A percentile compares a stretch with the other conserved stretches of the same genome.
Evolutionary conservation across 2,113 vertebrate genomes (phyloP).

Genomic region (Hypanus sabinus): DNA sequence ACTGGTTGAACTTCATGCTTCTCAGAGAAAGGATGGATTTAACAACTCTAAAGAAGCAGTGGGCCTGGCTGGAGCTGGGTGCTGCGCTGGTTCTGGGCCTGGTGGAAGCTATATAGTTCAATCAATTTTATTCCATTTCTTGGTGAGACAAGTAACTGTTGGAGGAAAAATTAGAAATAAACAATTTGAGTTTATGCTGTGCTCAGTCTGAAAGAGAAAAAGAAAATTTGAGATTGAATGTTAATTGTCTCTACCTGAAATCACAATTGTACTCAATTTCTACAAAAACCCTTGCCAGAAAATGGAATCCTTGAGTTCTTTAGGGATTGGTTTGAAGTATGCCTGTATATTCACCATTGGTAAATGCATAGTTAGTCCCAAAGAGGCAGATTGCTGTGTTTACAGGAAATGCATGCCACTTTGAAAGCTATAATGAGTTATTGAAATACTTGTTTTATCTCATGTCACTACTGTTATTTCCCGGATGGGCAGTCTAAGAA

Average conservation of each 20-base stretch:
- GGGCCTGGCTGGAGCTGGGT: background rate
- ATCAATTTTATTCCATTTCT: background rate
- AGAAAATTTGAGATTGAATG: too few relatives aligned
- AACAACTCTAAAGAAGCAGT: background rate
- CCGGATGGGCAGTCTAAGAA: conserved; percentile 80
- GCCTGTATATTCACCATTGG: background rate
- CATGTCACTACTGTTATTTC: conserved; percentile 55
- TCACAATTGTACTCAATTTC: background rate
- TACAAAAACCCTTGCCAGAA: background rate
- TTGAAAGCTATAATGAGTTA: conserved; percentile 39
- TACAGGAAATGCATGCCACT: conserved; percentile 11
- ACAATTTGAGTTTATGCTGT: too few relatives aligned
- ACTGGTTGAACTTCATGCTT: too few relatives aligned
- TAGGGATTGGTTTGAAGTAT: background rate
- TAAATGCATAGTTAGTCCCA: background rate
- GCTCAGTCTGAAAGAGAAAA: too few relatives aligned
- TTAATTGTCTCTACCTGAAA: too few relatives aligned
- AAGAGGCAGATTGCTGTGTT: background rate
- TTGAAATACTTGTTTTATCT: conserved; percentile 44
- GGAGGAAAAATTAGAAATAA: background rate
- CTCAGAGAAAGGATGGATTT: background rate
- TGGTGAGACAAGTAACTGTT: background rate
- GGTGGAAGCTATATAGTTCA: background rate
- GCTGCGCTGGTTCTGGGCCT: background rate
- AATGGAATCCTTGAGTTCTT: background rate